These are phyloP conservation scores for Nothocercus nigrocapillus DNA, from an alignment of 2,113 vertebrate genomes.

Conservation along the genomic window DNA sequence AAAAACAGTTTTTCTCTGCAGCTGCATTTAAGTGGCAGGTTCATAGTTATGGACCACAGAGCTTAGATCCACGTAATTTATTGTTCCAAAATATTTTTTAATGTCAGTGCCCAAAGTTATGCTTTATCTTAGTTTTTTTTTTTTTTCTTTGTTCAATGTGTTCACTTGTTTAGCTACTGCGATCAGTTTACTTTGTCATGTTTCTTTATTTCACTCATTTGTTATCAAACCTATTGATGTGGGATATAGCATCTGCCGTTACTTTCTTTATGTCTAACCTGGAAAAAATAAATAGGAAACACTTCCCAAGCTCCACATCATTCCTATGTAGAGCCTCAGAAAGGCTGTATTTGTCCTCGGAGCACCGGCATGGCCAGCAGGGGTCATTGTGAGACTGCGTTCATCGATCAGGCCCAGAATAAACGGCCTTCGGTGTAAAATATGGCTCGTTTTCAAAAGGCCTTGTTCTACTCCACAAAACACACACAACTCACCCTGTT, in stretches of 20 bases:
- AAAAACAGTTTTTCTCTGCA: background rate
- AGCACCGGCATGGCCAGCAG: background rate
- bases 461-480: background rate
- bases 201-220: background rate
- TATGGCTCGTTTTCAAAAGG: background rate
- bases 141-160: background rate
- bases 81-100: background rate
- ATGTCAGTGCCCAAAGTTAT: background rate
- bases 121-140: background rate
- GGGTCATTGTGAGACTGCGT: background rate
- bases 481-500: background rate
- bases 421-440: too few species aligned
- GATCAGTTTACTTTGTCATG: background rate
- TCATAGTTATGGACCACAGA: background rate
- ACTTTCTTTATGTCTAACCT: background rate
- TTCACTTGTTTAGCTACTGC: background rate
- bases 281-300: fast-evolving
- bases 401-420: background rate
- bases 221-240: fast-evolving
- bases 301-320: background rate
- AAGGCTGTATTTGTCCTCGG: fast-evolving
- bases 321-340: fast-evolving
- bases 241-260: fast-evolving
- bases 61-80: background rate
- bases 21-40: background rate